A percentile compares a stretch with the other conserved stretches of the same genome.
phyloP scores from a whole-genome alignment of 2,797 vertebrate genomes.

The Diplodus puntazzo region DNA sequence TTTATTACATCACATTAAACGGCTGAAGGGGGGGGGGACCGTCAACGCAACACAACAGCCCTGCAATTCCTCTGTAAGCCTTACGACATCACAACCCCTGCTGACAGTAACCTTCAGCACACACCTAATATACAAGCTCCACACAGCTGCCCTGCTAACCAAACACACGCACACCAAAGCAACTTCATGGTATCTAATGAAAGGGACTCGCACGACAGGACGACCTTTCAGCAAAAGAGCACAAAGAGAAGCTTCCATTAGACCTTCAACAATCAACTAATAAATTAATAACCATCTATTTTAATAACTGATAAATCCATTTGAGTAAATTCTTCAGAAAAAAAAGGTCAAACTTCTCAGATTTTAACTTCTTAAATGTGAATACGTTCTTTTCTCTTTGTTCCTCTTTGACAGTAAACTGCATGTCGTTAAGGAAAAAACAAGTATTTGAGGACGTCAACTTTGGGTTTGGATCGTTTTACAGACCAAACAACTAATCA shows the following conservation, averaged over 20 bases:
- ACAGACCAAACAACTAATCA: no score
- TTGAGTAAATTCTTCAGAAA: no score
- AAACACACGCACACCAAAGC: constrained; percentile 10
- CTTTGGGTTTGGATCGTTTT: no score
- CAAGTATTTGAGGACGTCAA: no score
- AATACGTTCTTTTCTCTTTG: no score
- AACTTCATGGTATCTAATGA: constrained; percentile 6
- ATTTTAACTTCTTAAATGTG: no score
- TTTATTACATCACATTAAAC: constrained; percentile 37
- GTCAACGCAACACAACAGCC: constrained; percentile 24
- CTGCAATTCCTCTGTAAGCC: constrained; percentile 20
- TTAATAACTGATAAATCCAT: no score
- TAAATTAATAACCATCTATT: no score
- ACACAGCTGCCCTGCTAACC: constrained; percentile 13
- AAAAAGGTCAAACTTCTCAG: no score
- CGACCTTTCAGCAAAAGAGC: not conserved
- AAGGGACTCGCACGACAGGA: not conserved
- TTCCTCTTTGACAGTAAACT: no score
- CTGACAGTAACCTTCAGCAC: constrained; percentile 66
- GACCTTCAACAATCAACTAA: no score
- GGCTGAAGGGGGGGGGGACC: not conserved
- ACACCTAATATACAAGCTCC: constrained; percentile 30
- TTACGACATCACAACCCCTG: constrained; percentile 30
- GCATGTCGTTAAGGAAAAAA: no score
- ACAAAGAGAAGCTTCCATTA: constrained; percentile 1